A percentile compares a stretch with the other conserved stretches of the same genome.
Conservation (phyloP, 1,140 invertebrate genomes). For the Euborellia annulipes region DNA sequence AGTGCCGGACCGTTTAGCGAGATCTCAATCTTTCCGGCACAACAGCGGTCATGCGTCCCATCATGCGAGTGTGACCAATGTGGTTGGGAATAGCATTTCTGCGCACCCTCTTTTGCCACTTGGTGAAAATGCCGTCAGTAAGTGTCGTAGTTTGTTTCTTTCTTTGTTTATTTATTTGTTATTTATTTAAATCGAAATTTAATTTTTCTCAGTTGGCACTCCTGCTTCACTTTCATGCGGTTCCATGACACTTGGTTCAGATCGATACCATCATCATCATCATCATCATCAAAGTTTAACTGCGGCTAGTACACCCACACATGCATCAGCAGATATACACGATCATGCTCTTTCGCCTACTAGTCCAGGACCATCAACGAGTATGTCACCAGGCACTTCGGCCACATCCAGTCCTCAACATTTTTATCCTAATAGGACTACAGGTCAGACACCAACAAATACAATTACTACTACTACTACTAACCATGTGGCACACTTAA, state of each 20-base stretch:
- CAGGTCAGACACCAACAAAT: conserved; percentile 15
- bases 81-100: conserved; percentile 60
- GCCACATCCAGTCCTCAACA: conserved; percentile 21
- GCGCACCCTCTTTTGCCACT: conserved; percentile 69
- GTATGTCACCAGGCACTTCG: conserved; percentile 20
- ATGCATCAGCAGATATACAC: background rate
- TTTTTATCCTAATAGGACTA: conserved; percentile 18
- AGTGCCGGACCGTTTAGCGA: conserved; percentile 27
- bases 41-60: conserved; percentile 26
- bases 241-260: conserved; percentile 39
- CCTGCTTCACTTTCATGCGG: conserved; percentile 39
- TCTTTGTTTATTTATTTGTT: conserved; percentile 6
- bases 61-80: conserved; percentile 41
- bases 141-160: conserved; percentile 29
- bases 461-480: conserved; percentile 26
- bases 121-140: conserved; percentile 37
- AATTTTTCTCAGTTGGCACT: conserved; percentile 19
- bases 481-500: conserved; percentile 17
- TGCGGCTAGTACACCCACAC: conserved; percentile 6
- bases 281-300: conserved; percentile 3
- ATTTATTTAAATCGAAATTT: background rate
- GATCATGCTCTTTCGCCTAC: conserved; percentile 9
- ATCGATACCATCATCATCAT: conserved; percentile 7
- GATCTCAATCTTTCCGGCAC: conserved; percentile 71
- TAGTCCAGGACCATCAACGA: conserved; percentile 12